These are phyloP conservation scores for Coendou prehensilis DNA, from an alignment of 2,797 vertebrate species.

Conservation along the genomic window DNA sequence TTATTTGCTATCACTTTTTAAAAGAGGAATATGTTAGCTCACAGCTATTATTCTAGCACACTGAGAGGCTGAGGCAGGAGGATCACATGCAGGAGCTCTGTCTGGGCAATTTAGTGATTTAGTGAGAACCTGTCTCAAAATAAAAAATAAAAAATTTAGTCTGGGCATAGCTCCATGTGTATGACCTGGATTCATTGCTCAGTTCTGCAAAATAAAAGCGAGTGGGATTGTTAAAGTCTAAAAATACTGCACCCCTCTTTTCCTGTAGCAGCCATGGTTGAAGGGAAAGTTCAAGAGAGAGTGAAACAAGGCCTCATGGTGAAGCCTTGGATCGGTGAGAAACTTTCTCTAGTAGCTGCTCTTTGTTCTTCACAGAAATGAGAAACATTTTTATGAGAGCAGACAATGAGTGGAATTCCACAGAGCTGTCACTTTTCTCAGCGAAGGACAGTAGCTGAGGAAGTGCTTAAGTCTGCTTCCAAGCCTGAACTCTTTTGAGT, in stretches of 20 bases:
- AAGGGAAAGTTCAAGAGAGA: background rate
- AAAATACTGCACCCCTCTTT: background rate
- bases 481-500: conserved; percentile 11
- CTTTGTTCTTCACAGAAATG: background rate
- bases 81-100: background rate
- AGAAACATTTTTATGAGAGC: conserved; percentile 9
- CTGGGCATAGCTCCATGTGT: background rate
- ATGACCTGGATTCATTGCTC: background rate
- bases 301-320: background rate
- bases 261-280: background rate
- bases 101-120: background rate
- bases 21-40: background rate
- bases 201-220: background rate
- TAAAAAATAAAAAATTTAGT: background rate
- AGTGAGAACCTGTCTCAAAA: background rate
- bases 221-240: background rate
- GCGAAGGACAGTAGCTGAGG: background rate
- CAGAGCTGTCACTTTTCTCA: conserved; percentile 16
- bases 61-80: background rate
- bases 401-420: background rate
- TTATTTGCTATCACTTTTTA: background rate
- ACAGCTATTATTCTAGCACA: background rate
- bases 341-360: background rate
- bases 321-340: background rate
- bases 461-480: background rate